A percentile compares a stretch with the other conserved stretches of the same genome.
phyloP scores from a whole-genome alignment of 2,113 vertebrate species.

The Larimichthys crocea region DNA sequence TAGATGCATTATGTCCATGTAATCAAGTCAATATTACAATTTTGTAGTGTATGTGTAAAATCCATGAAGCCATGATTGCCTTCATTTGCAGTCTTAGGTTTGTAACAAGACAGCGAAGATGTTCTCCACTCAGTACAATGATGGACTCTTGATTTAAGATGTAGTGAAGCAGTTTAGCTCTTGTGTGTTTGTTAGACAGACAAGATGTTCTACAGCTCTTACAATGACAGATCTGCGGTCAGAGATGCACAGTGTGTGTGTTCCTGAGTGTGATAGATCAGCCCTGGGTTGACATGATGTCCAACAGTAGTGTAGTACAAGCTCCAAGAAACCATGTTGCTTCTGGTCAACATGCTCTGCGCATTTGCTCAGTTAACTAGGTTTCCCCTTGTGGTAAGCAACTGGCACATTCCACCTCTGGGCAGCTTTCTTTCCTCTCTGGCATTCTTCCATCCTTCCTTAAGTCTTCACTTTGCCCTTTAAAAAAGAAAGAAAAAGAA shows the following conservation, averaged over 20 bases:
- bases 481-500: too few relatives aligned
- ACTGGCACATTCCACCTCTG: slow-evolving; percentile 19
- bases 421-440: neutral
- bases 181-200: slow-evolving; percentile 65
- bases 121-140: slow-evolving; percentile 62
- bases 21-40: slow-evolving; percentile 28
- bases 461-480: neutral
- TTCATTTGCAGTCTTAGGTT: slow-evolving; percentile 60
- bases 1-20: slow-evolving; percentile 16
- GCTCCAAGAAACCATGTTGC: slow-evolving; percentile 71
- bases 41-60: slow-evolving; percentile 34
- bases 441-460: neutral
- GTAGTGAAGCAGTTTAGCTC: slow-evolving; percentile 69
- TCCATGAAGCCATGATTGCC: slow-evolving; percentile 57
- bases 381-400: slow-evolving; percentile 66
- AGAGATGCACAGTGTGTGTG: slow-evolving; percentile 56
- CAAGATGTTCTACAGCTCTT: slow-evolving; percentile 77
- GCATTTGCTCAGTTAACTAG: slow-evolving; percentile 76
- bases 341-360: slow-evolving; percentile 75
- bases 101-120: slow-evolving; percentile 70
- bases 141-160: slow-evolving; percentile 75
- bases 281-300: slow-evolving; percentile 75
- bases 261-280: slow-evolving; percentile 73
- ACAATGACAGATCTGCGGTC: slow-evolving; percentile 74
- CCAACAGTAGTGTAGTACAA: slow-evolving; percentile 79